phyloP scores from a whole-genome alignment of 2,888 invertebrate species.

The Frankliniella intonsa region DNA sequence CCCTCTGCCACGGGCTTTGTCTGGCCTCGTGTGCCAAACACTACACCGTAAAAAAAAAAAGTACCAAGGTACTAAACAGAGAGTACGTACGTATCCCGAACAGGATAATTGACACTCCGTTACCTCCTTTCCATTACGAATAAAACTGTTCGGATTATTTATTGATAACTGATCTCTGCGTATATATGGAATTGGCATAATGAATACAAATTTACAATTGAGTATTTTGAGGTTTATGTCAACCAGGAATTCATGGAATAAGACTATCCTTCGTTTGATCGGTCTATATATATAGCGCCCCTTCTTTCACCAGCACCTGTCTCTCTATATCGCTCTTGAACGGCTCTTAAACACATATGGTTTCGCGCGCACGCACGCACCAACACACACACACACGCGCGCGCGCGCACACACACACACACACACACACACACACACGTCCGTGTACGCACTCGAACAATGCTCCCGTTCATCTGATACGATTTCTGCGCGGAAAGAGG shows the following conservation, averaged over 20 bases:
- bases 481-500: neutral
- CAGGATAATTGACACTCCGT: too few relatives aligned
- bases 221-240: too few relatives aligned
- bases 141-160: too few relatives aligned
- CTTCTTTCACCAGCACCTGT: too few relatives aligned
- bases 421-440: neutral
- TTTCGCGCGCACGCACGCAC: neutral
- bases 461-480: neutral
- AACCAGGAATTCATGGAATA: too few relatives aligned
- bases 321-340: neutral
- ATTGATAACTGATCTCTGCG: too few relatives aligned
- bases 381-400: constrained; percentile 1
- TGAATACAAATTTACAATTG: too few relatives aligned
- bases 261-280: too few relatives aligned
- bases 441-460: neutral
- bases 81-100: too few relatives aligned
- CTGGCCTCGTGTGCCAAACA: neutral
- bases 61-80: neutral
- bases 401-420: neutral
- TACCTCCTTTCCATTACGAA: too few relatives aligned
- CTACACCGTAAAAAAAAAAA: neutral
- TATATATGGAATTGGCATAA: too few relatives aligned
- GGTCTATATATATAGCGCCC: too few relatives aligned
- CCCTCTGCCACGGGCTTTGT: neutral
- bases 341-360: constrained; percentile 15